phyloP scores from a whole-genome alignment of 2,888 invertebrate genomes.

The Meteorus colon region DNA sequence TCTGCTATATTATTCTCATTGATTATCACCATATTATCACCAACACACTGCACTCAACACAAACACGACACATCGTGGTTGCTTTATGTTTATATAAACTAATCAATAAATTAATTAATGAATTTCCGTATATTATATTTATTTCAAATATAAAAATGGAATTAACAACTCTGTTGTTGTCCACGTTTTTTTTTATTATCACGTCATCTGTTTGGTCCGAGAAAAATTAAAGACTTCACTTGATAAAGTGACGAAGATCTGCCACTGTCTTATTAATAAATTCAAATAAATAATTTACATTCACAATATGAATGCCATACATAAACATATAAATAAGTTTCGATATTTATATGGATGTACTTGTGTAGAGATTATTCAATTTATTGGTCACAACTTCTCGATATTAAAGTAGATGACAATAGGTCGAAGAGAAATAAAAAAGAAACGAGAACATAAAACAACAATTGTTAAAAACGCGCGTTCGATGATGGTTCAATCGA shows the following conservation, averaged over 20 bases:
- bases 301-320: not conserved
- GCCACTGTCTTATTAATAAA: not conserved
- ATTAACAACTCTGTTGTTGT: not conserved
- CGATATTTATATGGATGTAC: not conserved
- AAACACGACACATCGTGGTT: conserved; percentile 70
- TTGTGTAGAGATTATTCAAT: not conserved
- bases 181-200: not conserved
- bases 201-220: not conserved
- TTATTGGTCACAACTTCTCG: not conserved
- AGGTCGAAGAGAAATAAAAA: not conserved
- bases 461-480: not conserved
- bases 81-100: conserved; percentile 20
- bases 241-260: not conserved
- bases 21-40: conserved; percentile 69
- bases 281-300: not conserved
- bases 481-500: not conserved
- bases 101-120: not conserved
- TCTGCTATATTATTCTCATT: conserved; percentile 40
- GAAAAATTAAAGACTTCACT: not conserved
- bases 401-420: not conserved
- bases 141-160: not conserved
- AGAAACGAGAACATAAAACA: not conserved
- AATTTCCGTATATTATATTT: not conserved
- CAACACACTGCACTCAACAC: conserved; percentile 71
- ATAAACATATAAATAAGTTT: not conserved